A percentile compares a stretch with the other conserved stretches of the same genome.
Evolutionary conservation across 1,140 invertebrate genomes (phyloP).

Genomic region (Antheraea mylitta): DNA sequence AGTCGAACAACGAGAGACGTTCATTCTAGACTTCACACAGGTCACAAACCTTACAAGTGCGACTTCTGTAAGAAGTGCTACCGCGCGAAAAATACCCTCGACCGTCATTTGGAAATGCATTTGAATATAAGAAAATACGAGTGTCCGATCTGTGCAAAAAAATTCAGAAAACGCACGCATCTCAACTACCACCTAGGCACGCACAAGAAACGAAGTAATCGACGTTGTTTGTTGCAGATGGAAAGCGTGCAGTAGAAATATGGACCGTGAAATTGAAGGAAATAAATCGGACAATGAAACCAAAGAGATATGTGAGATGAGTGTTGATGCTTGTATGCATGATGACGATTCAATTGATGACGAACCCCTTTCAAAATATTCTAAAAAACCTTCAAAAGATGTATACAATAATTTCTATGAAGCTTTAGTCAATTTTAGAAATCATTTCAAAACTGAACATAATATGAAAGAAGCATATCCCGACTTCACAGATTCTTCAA

Average conservation of each 20-base stretch:
- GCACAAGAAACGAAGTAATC: constrained; percentile 35
- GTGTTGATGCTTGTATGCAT: background rate
- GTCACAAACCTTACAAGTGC: constrained; percentile 79
- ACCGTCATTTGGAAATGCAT: constrained; percentile 54
- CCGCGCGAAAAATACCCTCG: constrained; percentile 53
- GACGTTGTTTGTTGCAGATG: constrained; percentile 63
- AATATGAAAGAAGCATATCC: constrained; percentile 22
- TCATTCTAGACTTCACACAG: constrained; percentile 71
- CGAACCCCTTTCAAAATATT: constrained; percentile 42
- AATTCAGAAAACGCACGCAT: constrained; percentile 56
- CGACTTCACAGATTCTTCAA: constrained; percentile 41
- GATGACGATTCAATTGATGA: constrained; percentile 35
- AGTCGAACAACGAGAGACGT: constrained; percentile 43
- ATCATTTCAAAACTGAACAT: constrained; percentile 48
- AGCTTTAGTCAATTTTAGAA: constrained; percentile 52
- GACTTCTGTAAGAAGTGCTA: constrained; percentile 70
- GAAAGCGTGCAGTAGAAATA: constrained; percentile 8
- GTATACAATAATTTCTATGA: constrained; percentile 47
- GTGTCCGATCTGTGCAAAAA: constrained; percentile 78
- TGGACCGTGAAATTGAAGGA: background rate
- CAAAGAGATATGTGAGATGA: background rate
- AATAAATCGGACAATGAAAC: background rate
- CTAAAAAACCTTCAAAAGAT: constrained; percentile 25
- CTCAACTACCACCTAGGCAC: constrained; percentile 52
- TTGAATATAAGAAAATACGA: constrained; percentile 60